A percentile compares a stretch with the other conserved stretches of the same genome.
These are phyloP conservation scores for Montipora cactus DNA, from an alignment of 64 coral and sea anemone genomes.

Conservation along the genomic window DNA sequence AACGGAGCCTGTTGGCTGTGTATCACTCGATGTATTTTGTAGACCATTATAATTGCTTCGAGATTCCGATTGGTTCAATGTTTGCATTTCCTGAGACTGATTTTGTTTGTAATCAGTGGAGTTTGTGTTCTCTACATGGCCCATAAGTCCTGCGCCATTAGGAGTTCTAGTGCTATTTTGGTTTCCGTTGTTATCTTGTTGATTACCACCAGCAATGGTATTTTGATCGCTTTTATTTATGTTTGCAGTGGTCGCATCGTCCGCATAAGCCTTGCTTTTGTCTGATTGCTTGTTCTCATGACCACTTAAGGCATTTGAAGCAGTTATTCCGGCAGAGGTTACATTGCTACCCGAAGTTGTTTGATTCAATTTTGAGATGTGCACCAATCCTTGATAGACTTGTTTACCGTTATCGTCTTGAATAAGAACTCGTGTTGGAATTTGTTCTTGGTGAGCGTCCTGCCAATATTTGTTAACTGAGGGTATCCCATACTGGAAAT, in stretches of 20 bases:
- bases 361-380: slow-evolving; percentile 52
- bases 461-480: neutral
- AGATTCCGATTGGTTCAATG: neutral
- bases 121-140: neutral
- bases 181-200: neutral
- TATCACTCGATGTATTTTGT: neutral
- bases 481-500: neutral
- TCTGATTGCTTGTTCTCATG: neutral
- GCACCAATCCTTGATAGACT: slow-evolving; percentile 55
- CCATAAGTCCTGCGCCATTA: neutral
- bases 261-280: neutral
- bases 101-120: neutral
- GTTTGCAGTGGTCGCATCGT: neutral
- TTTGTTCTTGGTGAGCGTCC: neutral
- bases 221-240: neutral
- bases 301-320: neutral
- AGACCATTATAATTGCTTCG: neutral
- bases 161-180: neutral
- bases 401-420: slow-evolving; percentile 49
- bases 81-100: neutral
- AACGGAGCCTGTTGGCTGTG: neutral
- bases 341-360: slow-evolving; percentile 4
- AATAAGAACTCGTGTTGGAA: slow-evolving; percentile 43
- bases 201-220: neutral
- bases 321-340: neutral